A percentile compares a stretch with the other conserved stretches of the same genome.
Conservation (phyloP, 2,797 vertebrate genomes). For the Agapornis canus region DNA sequence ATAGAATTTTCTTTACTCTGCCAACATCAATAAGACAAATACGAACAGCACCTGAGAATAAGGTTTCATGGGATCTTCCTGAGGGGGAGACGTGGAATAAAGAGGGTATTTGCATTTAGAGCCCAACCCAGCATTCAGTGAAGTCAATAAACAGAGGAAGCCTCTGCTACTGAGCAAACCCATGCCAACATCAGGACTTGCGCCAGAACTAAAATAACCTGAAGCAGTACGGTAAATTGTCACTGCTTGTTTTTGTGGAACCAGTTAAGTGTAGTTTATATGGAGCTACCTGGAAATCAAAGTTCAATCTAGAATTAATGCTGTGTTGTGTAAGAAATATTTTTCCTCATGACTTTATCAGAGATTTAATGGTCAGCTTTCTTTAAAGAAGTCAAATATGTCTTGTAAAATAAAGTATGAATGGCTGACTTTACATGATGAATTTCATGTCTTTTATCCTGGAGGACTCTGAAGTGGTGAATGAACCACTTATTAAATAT, state of each 20-base stretch:
- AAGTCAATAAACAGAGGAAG: not conserved
- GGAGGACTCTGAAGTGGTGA: conserved; percentile 21
- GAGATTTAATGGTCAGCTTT: not conserved
- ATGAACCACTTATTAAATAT: conserved; percentile 11
- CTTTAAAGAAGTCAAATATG: not conserved
- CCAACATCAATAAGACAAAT: not conserved
- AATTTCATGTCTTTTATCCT: not conserved
- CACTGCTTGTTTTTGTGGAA: not conserved
- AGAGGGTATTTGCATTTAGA: not conserved
- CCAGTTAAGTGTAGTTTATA: not conserved
- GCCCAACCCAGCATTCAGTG: not conserved
- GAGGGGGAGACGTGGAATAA: not conserved
- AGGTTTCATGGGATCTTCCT: not conserved
- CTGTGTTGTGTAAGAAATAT: not conserved
- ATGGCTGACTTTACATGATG: not conserved
- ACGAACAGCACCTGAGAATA: not conserved
- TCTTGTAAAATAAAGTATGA: not conserved
- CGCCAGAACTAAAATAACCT: not conserved
- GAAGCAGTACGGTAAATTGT: not conserved
- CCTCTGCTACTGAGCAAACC: not conserved
- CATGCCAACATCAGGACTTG: not conserved
- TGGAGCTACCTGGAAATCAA: not conserved
- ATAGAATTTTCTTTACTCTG: not conserved
- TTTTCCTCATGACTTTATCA: not conserved
- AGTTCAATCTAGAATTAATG: not conserved